Conservation (phyloP, 2,797 vertebrate genomes). For the Dromococcyx pavoninus region DNA sequence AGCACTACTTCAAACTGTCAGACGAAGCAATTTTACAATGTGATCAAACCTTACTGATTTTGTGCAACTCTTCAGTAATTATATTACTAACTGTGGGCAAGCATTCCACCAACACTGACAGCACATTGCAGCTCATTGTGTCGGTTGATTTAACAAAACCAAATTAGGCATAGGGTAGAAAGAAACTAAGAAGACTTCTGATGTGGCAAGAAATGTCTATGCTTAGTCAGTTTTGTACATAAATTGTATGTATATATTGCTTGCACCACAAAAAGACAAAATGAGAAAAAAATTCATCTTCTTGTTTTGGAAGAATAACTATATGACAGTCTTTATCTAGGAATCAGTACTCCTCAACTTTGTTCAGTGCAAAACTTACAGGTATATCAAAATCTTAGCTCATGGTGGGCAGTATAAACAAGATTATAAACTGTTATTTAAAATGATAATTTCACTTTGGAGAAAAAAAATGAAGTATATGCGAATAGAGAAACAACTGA, state of each 20-base stretch:
- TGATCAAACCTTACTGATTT: background rate
- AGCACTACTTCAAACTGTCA: background rate
- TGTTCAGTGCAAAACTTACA: background rate
- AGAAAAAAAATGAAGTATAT: background rate
- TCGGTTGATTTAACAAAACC: constrained; percentile 56
- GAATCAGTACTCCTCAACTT: background rate
- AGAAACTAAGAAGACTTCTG: background rate
- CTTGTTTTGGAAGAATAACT: background rate
- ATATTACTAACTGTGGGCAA: constrained; percentile 56
- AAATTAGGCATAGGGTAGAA: constrained; percentile 60
- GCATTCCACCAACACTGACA: constrained; percentile 59
- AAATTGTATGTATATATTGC: background rate
- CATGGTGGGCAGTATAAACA: background rate
- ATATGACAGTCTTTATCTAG: background rate
- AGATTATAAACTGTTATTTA: background rate
- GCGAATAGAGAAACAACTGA: background rate
- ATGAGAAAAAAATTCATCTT: background rate
- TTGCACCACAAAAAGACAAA: background rate
- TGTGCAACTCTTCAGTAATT: constrained; percentile 66
- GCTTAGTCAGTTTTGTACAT: background rate
- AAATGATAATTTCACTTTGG: background rate
- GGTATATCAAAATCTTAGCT: background rate
- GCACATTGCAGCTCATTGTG: constrained; percentile 48
- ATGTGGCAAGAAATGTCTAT: background rate
- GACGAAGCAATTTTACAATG: constrained; percentile 11